Evolutionary conservation across 1,140 invertebrate species (phyloP).

Genomic region (Trichonephila inaurata): DNA sequence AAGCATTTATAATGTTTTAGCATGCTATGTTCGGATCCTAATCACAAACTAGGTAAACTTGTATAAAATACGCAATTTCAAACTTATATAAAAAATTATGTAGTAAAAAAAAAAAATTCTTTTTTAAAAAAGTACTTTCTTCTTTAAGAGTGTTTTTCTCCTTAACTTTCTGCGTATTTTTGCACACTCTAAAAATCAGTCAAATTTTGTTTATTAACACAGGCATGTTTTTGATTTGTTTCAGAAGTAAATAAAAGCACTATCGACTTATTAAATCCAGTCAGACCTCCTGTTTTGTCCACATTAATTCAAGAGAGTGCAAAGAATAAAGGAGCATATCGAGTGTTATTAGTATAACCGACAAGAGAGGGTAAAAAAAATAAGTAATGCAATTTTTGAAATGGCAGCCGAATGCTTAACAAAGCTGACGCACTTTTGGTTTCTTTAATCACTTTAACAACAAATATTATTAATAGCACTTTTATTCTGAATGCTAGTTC

Average conservation of each 20-base stretch:
- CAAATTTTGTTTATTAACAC: not conserved
- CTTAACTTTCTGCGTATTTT: not conserved
- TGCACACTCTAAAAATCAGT: not conserved
- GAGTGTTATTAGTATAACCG: not conserved
- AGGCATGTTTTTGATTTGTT: not conserved
- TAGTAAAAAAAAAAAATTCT: too few species aligned
- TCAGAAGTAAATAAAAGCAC: slow-evolving; percentile 6
- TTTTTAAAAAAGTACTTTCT: not conserved
- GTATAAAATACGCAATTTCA: too few species aligned
- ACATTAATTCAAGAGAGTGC: not conserved
- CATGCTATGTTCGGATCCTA: too few species aligned
- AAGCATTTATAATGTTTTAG: too few species aligned
- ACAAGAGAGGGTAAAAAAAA: not conserved
- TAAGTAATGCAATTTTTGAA: slow-evolving; percentile 38
- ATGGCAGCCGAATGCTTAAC: slow-evolving; percentile 18
- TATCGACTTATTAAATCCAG: slow-evolving; percentile 1
- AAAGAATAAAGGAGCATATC: not conserved
- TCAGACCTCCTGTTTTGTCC: not conserved
- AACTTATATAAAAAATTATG: too few species aligned
- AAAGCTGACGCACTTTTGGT: slow-evolving; percentile 31
- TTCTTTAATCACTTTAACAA: slow-evolving; percentile 50
- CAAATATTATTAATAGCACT: slow-evolving; percentile 56
- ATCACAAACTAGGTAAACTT: too few species aligned
- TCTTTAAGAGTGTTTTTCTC: not conserved
- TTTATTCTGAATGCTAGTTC: not conserved